Evolutionary conservation across 2,113 vertebrate genomes (phyloP).

Genomic region (Dromas ardeola): DNA sequence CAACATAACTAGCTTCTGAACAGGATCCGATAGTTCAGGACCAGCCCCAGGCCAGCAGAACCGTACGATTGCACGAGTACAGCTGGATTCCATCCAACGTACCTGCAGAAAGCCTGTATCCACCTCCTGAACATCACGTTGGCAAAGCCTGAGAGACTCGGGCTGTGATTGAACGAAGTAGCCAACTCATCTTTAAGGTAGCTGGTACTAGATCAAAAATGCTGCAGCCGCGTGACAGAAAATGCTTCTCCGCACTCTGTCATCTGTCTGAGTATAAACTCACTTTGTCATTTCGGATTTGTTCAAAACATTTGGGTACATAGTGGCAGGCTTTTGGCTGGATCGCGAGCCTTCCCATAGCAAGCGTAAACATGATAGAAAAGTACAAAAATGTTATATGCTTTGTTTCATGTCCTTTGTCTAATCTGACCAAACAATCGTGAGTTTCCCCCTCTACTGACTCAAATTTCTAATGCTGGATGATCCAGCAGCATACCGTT

Average conservation of each 20-base stretch:
- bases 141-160: not conserved
- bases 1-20: not conserved
- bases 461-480: not conserved
- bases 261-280: not conserved
- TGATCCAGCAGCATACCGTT: not conserved
- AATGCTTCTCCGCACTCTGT: not conserved
- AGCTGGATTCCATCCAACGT: not conserved
- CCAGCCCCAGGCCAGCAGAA: not conserved
- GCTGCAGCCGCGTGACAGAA: not conserved
- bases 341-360: not conserved
- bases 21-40: not conserved
- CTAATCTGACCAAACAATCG: not conserved
- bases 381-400: not conserved
- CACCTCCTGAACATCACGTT: not conserved
- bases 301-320: not conserved
- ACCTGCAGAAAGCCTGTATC: not conserved
- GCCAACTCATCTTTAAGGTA: not conserved
- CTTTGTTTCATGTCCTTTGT: rapidly evolving
- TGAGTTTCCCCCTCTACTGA: not conserved
- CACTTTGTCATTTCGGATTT: not conserved
- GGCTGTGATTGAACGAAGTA: not conserved
- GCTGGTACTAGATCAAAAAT: not conserved
- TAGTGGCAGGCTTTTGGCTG: not conserved
- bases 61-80: not conserved
- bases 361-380: not conserved